These are phyloP conservation scores for Sclerodermus sp. DNA, from an alignment of 2,888 invertebrate species.

Conservation along the genomic window DNA sequence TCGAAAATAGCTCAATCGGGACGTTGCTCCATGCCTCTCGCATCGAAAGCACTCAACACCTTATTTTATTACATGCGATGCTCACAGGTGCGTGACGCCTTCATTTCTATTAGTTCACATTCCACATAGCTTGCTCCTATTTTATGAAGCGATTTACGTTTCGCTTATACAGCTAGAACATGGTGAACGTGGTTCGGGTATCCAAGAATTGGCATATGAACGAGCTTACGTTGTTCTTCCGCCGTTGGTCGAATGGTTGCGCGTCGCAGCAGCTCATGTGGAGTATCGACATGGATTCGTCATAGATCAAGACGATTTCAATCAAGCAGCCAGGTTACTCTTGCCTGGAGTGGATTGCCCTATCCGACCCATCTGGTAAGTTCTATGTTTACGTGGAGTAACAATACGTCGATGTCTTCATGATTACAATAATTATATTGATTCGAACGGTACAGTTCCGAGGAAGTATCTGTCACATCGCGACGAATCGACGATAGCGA, in stretches of 20 bases:
- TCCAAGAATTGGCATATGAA: constrained; percentile 80
- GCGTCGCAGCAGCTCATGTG: constrained; percentile 81
- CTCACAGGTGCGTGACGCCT: constrained; percentile 76
- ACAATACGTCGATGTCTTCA: too few relatives aligned
- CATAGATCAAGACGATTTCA: constrained; percentile 82
- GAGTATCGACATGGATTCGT: constrained; percentile 76
- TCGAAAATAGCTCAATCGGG: constrained; percentile 64
- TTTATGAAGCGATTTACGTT: not conserved
- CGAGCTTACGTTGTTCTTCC: constrained; percentile 86
- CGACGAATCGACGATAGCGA: constrained; percentile 59
- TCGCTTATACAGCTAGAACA: constrained; percentile 66
- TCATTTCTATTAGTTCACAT: too few relatives aligned
- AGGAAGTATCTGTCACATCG: constrained; percentile 61
- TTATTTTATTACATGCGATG: constrained; percentile 92
- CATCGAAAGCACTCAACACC: constrained; percentile 73
- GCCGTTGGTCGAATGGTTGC: constrained; percentile 87
- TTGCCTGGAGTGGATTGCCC: constrained; percentile 90
- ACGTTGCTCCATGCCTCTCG: constrained; percentile 60
- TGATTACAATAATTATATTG: too few relatives aligned
- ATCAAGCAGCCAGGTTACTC: constrained; percentile 83
- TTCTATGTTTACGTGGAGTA: too few relatives aligned
- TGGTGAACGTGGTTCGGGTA: constrained; percentile 61
- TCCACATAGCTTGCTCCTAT: too few relatives aligned
- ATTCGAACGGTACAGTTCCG: too few relatives aligned
- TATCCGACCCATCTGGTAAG: constrained; percentile 71